Evolutionary conservation across 2,113 vertebrate species (phyloP).

Genomic region (Telmatochromis sp.): DNA sequence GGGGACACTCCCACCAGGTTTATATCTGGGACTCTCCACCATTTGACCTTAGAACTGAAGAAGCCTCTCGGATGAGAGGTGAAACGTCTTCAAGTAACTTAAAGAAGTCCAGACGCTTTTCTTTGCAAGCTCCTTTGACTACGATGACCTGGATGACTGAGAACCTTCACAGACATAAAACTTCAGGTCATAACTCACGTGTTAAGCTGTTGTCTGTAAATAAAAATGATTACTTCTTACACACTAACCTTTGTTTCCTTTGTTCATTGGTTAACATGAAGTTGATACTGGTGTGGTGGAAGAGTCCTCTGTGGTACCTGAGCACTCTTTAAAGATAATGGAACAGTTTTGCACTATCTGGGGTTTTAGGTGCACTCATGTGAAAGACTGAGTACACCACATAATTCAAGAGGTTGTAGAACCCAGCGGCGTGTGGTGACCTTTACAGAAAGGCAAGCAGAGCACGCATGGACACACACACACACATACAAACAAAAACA

Average conservation of each 20-base stretch:
- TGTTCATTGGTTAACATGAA: neutral
- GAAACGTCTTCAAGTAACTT: too few relatives aligned
- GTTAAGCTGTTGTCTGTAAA: neutral
- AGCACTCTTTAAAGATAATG: neutral
- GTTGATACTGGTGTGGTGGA: neutral
- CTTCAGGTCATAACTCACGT: neutral
- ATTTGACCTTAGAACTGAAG: too few relatives aligned
- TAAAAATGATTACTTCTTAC: neutral
- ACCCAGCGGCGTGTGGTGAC: neutral
- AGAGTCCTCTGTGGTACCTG: neutral
- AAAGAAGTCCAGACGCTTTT: too few relatives aligned
- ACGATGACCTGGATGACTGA: too few relatives aligned
- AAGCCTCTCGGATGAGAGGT: too few relatives aligned
- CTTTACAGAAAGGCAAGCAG: neutral
- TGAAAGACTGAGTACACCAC: neutral
- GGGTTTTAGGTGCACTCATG: neutral
- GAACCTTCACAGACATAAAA: neutral
- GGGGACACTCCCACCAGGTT: too few relatives aligned
- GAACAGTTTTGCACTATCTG: neutral
- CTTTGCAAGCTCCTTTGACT: too few relatives aligned
- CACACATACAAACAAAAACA: neutral
- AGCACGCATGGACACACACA: accelerated
- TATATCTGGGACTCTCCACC: too few relatives aligned
- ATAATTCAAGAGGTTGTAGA: neutral
- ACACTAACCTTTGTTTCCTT: neutral